Evolutionary conservation across 2,797 vertebrate species (phyloP), one percentile per base, ranked within the genome.

Genomic region (Syncerus caffer): DNA sequence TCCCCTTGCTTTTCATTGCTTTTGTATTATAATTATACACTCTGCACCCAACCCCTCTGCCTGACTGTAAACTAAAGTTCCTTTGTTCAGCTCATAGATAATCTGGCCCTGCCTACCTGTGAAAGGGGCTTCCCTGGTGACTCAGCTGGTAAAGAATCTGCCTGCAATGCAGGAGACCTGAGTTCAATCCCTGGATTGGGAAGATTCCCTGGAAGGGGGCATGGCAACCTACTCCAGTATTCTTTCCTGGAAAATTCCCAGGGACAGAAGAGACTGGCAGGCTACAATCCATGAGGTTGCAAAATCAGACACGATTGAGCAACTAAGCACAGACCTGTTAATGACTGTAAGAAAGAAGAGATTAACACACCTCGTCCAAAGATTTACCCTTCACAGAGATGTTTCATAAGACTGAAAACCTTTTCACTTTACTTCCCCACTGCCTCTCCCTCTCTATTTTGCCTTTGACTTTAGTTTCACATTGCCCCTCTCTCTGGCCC

Each of bases 71-170:
- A 71, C 34, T 23, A 38, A 38, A 71, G 34, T 71, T 71, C 34
- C 1, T 71, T 71, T 71, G 5, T 38, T 71, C 34, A 38, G 10
- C 34, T 38, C 10, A 38, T 23, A 38, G 67, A 38, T 38, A 38
- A 38, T 71, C 19, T 71, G 19, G 21, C 34, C 67, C 34, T 71
- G 34, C 67, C 67, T 6, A 71, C 19, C 19, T 71, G 10, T 71
- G 19, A 71, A 38, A 38, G 38, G 23, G 38, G 38, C 12, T 74
- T 25, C 71, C 23, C 12, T 74, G 23, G 6, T 74, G 42, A 71
- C 38, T 42, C 38, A 42, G 71, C 23, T 7, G 71, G 23, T 74
- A 42, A 74, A 42, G 12, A 74, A 25, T 25, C 71, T 0, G 0
- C 71, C 23, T 74, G 38, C 12, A 25, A 25, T 74, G 12, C 23